Percentiles rank a stretch among this genome's conserved stretches.
Conservation (phyloP, 2,113 vertebrate species). For the Neoarius graeffei region DNA sequence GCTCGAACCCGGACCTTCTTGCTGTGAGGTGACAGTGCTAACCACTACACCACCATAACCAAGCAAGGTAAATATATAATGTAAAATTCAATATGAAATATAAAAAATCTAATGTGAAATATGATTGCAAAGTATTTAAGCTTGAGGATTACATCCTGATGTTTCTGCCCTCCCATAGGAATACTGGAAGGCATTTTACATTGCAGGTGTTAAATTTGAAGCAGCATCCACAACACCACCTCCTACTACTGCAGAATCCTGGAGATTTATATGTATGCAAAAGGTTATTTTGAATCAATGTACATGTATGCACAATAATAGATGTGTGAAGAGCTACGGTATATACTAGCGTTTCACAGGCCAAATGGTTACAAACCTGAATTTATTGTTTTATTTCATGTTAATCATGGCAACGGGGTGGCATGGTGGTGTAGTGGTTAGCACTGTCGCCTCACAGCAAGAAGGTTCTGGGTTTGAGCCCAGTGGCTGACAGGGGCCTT, state of each 20-base stretch:
- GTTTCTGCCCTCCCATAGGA: background rate
- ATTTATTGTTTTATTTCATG: background rate
- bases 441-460: no score
- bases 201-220: background rate
- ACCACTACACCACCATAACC: background rate
- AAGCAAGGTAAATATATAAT: background rate
- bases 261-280: background rate
- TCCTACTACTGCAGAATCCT: background rate
- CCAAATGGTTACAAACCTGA: background rate
- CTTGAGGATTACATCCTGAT: background rate
- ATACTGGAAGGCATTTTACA: background rate
- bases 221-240: background rate
- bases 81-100: background rate
- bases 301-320: background rate
- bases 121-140: background rate
- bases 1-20: no score
- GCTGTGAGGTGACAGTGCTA: no score
- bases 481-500: no score
- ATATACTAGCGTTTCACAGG: no score
- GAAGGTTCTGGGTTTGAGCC: no score
- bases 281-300: background rate
- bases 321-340: no score
- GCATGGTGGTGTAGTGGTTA: no score
- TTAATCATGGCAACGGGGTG: background rate
- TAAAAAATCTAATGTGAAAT: background rate